Base-by-base conservation (phyloP, 1,140 invertebrate genomes). In the Melipona quadrifasciata region DNA sequence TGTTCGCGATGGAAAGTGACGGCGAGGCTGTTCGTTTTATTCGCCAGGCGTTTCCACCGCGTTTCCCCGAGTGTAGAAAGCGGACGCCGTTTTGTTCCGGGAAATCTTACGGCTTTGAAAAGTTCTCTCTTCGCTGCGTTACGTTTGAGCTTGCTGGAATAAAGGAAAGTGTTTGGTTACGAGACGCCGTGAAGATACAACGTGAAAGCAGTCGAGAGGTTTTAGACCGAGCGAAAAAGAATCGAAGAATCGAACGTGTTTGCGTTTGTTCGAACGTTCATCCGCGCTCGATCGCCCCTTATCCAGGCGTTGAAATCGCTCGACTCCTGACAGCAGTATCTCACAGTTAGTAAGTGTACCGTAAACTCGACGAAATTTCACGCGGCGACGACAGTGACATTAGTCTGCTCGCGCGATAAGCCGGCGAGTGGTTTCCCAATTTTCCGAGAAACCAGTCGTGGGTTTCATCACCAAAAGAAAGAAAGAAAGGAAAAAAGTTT, bases 51-150 rank as follows among this genome's bases (percentile, higher is more conserved):
- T 70, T 70, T 71, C 1, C 65, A 58, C 1, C 65, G 47, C 31
- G 51, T 21, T 78, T 65, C 19, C 14, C 31, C 34, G 58, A n/a
- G 19, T 39, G 16, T 70, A 55, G 77, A 80, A 71, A 70, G 65
- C 34, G 47, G 47, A 55, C 47, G 16, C 31, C 10, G 19, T 68
- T 79, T 64, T 3, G 74, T 64, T 51, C 11, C 74, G 58, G 57
- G 58, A 77, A 64, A 68, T 68, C 21, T n/a, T 47, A 17, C n/a
- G 31, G 8, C 24, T 39, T 79, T 79, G 64, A 47, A 67, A 67
- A 78, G 8, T 55, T 55, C 77, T 68, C 68, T 31, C 4, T 21
- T 67, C 34, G 4, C 16, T 10, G 39, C 4, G 4, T 12, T 8
- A n/a, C 21, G 12, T 39, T 70, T 21, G 24, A 17, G n/a, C 64